phyloP scores from a whole-genome alignment of 2,113 vertebrate species.

The Oncorhynchus nerka region DNA sequence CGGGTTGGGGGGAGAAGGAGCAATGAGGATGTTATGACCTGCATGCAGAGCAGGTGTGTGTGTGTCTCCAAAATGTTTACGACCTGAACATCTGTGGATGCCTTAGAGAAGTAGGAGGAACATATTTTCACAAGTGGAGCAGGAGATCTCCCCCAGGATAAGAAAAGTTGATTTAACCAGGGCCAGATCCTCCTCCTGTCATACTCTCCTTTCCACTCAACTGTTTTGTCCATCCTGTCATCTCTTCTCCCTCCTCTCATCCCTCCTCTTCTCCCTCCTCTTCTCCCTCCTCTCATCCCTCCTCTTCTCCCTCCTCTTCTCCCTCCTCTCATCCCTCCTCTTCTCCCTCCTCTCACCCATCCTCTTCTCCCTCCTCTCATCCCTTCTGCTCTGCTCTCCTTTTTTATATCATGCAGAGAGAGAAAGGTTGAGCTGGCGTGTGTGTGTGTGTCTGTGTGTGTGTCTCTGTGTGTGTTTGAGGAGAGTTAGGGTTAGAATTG shows the following conservation, averaged over 20 bases:
- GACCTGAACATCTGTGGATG: conserved; percentile 66
- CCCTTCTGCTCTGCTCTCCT: neutral
- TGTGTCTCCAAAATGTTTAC: conserved; percentile 57
- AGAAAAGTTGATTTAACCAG: neutral
- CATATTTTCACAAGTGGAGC: conserved; percentile 34
- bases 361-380: neutral
- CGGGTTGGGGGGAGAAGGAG: conserved; percentile 19
- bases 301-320: neutral
- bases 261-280: neutral
- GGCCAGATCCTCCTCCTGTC: neutral
- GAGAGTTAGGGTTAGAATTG: conserved; percentile 3
- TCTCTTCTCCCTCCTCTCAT: neutral
- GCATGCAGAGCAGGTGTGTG: conserved; percentile 56
- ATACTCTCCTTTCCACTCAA: neutral
- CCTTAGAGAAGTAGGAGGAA: conserved; percentile 19
- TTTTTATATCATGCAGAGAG: conserved; percentile 4
- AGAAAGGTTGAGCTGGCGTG: neutral
- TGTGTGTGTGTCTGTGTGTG: neutral
- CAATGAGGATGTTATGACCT: conserved; percentile 66
- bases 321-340: neutral
- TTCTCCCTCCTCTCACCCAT: neutral
- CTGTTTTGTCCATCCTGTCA: neutral
- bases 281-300: neutral
- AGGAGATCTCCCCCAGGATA: conserved; percentile 27
- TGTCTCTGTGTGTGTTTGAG: neutral